Base-by-base conservation (phyloP, 2,113 vertebrate genomes). In the Tamias sibiricus region DNA sequence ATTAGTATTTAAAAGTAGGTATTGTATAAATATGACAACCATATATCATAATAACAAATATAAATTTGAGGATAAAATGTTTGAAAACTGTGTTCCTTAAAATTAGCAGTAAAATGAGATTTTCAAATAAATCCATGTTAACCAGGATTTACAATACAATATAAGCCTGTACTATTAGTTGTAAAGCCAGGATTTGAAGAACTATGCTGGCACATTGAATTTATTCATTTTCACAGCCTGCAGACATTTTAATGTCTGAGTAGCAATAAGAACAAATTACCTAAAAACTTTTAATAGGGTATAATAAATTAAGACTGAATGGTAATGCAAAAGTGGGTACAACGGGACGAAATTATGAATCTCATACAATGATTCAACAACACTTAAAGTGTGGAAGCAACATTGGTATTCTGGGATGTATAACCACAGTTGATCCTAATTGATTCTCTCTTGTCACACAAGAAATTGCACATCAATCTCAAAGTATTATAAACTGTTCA, bases 231-330 rank as follows among this genome's bases (percentile, higher is more conserved):
- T 83, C 79, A 94, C n/a, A 96, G 74, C n/a, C 87, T 97, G 93
- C 19, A 97, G 97, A 97, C 87, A 97, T 98, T 97, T 98, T 98
- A 98, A 98, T 94, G 72, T 97, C 69, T 94, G 47, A 95, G 54
- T 95, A 97, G 80, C 87, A 96, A 83, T 88, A 97, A 95, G 82
- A 98, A 98, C 42, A 98, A 97, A 98, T 97, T 97, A 98, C 97
- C 96, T 96, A 95, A 97, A 98, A 98, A 94, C 32, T 97, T 96
- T 96, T 96, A 98, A 97, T 97, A 96, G 40, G n/a, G 71, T 92
- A 69, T 28, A 97, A 88, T 98, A 98, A 98, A 98, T 98, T 96
- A 98, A 47, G 76, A 96, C 89, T 90, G 40, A 95, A 95, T 32
- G 93, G 89, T 95, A 97, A 97, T 96, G 57, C 40, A 97, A 81